Base-by-base conservation (phyloP, 2,888 invertebrate genomes). In the Sclerodermus sp. region DNA sequence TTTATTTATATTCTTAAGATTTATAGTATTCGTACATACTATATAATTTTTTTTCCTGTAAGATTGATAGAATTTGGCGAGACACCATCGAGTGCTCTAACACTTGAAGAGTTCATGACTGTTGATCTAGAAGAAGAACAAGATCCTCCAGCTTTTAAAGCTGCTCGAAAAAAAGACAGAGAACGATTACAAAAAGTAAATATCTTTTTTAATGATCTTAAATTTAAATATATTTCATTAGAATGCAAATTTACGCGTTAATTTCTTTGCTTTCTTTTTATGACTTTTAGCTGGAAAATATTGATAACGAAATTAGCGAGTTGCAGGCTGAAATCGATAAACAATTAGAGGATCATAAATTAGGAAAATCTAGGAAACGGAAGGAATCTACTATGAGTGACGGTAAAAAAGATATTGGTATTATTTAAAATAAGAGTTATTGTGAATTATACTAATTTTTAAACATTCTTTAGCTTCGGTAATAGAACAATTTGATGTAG, bases 111-210 rank as follows among this genome's bases (percentile, higher is more conserved):
- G 81, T 99, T 99, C 75, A 91, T 96, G 88, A 91, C 90, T 0
- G 93, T 98, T 0, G 97, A 99, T 75, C 80, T 99, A 62, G 96
- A 97, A 74, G 93, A 95, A 64, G 96, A 96, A 70, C 93, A 94
- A 76, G 97, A 97, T 79, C 95, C 97, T 8, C 97, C 97, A 0
- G 91, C 94, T 1, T 98, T 95, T 74, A 93, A 93, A 76, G 90
- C 89, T 1, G 93, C 95, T 0, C 84, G 96, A 47, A 89, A 90
- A 70, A 90, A 91, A 69, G 95, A 95, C 71, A 90, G 91, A 58
- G 93, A 93, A 67, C 82, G 91, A 23, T 79, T 93, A 55, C 89
- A 90, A 70, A 90, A 86, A 82, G 90, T 90, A 76, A 73, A 38
- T 23, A 17, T 47, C 42, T 29, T 10, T 9, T 44, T 29, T 9